Evolutionary conservation across 2,888 invertebrate genomes (phyloP).

Genomic region (Dascillus cervinus): DNA sequence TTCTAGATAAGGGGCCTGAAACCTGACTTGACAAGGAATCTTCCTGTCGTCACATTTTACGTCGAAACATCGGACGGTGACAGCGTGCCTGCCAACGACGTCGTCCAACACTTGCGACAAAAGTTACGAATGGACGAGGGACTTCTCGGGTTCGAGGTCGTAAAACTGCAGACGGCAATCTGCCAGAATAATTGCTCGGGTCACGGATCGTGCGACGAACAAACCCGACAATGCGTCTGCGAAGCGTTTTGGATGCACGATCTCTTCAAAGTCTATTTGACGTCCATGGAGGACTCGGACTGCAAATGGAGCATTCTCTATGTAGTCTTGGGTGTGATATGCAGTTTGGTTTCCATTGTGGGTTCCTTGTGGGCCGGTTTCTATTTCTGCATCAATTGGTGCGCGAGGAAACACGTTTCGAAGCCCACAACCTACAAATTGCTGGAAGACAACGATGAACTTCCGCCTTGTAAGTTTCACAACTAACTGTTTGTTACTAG

Average conservation of each 20-base stretch:
- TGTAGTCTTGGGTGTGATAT: conserved; percentile 68
- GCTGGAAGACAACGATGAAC: conserved; percentile 64
- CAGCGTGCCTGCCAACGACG: conserved; percentile 52
- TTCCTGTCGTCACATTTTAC: conserved; percentile 45
- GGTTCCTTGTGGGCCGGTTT: conserved; percentile 59
- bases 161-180: conserved; percentile 71
- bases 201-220: conserved; percentile 82
- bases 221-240: conserved; percentile 77
- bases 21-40: conserved; percentile 45
- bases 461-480: conserved; percentile 51
- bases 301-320: conserved; percentile 94
- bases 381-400: conserved; percentile 53
- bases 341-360: conserved; percentile 48
- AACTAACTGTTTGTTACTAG: conserved; percentile 2
- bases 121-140: conserved; percentile 64
- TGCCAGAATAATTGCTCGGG: conserved; percentile 92
- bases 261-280: conserved; percentile 35
- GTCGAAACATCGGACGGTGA: conserved; percentile 38
- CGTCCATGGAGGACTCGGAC: conserved; percentile 35
- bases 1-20: conserved; percentile 41
- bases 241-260: conserved; percentile 90
- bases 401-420: conserved; percentile 42
- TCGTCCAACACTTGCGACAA: conserved; percentile 58
- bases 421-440: conserved; percentile 63
- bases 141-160: conserved; percentile 62